phyloP scores from a whole-genome alignment of 2,113 vertebrate species.

The Leptosomus discolor region DNA sequence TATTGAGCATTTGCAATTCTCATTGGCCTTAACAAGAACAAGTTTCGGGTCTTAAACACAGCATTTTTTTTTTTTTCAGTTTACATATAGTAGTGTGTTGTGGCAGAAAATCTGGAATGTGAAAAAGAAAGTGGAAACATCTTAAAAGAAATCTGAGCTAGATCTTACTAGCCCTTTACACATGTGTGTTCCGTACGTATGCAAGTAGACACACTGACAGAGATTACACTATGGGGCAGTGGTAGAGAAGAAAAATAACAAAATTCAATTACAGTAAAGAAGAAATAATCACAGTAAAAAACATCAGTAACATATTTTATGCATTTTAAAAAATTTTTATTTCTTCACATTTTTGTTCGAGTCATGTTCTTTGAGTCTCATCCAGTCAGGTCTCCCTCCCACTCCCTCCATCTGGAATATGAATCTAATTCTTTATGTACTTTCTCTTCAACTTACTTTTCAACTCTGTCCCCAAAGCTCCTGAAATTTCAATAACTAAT shows the following conservation, averaged over 20 bases:
- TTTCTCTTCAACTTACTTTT: conserved; percentile 35
- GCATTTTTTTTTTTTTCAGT: background rate
- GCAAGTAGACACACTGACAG: background rate
- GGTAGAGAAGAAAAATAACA: background rate
- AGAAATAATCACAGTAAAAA: conserved; percentile 15
- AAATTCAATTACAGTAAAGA: background rate
- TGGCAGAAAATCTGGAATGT: background rate
- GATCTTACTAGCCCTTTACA: background rate
- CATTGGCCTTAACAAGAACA: background rate
- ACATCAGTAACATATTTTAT: background rate
- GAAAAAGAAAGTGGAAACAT: background rate
- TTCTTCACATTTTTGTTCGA: background rate
- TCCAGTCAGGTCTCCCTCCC: background rate
- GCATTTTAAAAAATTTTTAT: background rate
- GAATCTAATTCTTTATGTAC: background rate
- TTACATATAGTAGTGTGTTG: background rate
- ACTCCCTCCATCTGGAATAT: background rate
- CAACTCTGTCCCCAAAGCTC: conserved; percentile 31
- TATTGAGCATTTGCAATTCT: background rate
- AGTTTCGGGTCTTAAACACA: background rate
- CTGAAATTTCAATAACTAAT: conserved; percentile 59
- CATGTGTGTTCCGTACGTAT: background rate
- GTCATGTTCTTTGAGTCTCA: background rate
- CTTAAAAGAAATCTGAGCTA: background rate
- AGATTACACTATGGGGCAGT: background rate